Conservation (phyloP, 2,888 invertebrate species). For the Drepanosiphum platanoidis region DNA sequence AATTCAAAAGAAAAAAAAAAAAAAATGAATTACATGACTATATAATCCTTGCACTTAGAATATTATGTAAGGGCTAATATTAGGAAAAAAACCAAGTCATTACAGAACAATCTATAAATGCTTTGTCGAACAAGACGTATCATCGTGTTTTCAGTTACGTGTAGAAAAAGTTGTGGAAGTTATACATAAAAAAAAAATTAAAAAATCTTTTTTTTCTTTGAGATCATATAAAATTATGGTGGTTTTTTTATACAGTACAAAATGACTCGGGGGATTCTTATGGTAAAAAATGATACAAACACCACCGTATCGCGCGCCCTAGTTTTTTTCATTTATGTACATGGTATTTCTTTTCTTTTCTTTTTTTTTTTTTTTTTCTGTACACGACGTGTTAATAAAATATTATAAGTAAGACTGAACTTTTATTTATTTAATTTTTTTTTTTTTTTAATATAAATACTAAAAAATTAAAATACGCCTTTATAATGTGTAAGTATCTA, state of each 20-base stretch:
- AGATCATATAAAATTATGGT: conserved; percentile 48
- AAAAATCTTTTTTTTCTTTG: conserved; percentile 44
- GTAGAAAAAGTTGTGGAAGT: conserved; percentile 59
- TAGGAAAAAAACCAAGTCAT: conserved; percentile 51
- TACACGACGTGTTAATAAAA: conserved; percentile 7
- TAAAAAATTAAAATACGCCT: conserved; percentile 31
- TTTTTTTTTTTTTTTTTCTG: background rate
- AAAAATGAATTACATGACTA: conserved; percentile 44
- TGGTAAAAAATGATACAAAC: conserved; percentile 62
- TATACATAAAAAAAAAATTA: conserved; percentile 47
- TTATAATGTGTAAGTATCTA: conserved; percentile 45
- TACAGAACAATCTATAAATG: conserved; percentile 49
- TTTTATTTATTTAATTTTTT: background rate
- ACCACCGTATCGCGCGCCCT: conserved; percentile 51
- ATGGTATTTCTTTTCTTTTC: conserved; percentile 31
- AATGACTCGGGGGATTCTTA: conserved; percentile 48
- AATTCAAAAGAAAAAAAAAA: no score
- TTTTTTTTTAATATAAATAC: conserved; percentile 12
- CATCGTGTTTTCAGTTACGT: conserved; percentile 32
- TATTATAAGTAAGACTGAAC: background rate
- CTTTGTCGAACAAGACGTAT: conserved; percentile 40
- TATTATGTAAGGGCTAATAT: conserved; percentile 46
- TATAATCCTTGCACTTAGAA: conserved; percentile 35
- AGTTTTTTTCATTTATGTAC: conserved; percentile 45
- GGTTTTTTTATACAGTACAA: conserved; percentile 43